Base-by-base conservation (phyloP, 2,888 invertebrate genomes). In the Eupithecia exiguata region DNA sequence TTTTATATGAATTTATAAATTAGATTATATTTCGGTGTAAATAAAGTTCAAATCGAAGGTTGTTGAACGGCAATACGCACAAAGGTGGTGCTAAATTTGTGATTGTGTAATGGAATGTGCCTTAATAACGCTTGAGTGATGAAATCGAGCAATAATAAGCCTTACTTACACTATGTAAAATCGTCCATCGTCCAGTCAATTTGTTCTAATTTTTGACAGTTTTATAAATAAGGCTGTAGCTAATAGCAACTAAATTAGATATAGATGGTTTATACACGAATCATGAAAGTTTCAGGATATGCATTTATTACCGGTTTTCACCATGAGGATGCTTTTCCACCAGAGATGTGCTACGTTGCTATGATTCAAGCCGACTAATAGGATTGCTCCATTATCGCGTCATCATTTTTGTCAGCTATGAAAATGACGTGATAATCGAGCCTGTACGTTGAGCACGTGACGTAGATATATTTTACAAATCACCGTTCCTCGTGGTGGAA, bases 31-130 rank as follows among this genome's bases (percentile, higher is more conserved):
- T 38, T 21, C 14, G 36, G 49, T 65, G 70, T 63, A 70, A 40
- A 53, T 63, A 40, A 53, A 40, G 70, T 63, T 35, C 30, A 30
- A 40, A 72, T 70, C 66, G 18, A 77, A 68, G 69, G 77, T 78
- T 78, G 77, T 80, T 73, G 74, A 69, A 70, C 78, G 69, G 79
- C 82, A 85, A 76, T 66, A 74, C 78, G 80, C 81, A 79, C 78
- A 80, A 82, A 71, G 77, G 77, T 80, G 86, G 87, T 86, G 86
- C 86, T 87, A 82, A 71, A 36, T 77, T 58, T 85, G 86, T 87
- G 86, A 86, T 85, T 68, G 75, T 80, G 77, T 74, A 58, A 71
- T 75, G 53, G 71, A 74, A 74, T 78, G 85, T 86, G 87, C 86
- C 86, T 87, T 84, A 77, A 61, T 58, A 72, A 74, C 25, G 80